Base-by-base conservation (phyloP, 1,140 invertebrate species). In the Ips nitidus region DNA sequence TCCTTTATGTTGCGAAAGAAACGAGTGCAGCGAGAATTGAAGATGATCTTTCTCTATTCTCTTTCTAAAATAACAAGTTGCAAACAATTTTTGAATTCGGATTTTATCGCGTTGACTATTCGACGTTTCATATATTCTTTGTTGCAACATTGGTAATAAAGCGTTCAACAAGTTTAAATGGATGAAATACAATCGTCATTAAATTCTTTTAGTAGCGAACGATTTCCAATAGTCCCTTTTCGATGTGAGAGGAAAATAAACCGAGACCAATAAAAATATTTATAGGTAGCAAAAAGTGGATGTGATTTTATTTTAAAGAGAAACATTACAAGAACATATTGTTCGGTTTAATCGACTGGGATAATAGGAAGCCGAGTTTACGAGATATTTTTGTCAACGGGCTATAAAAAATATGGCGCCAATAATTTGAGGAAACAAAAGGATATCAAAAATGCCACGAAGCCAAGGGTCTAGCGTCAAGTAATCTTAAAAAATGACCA, bases 401-500 rank as follows among this genome's bases (percentile, higher is more conserved):
- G 22, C 52, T 8, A 69, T 62, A 63, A 70, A 70, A 69, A 69
- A 70, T 56, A 70, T 70, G 41, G 68, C 68, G 41, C 38, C 68
- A 60, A 70, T 70, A 70, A 70, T 70, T 63, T 70, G 52, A 62
- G 59, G 60, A 62, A 64, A 70, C 68, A 70, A 64, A 70, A 63
- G 60, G 68, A 70, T 70, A 70, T 70, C 68, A 70, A 64, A 70
- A 70, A 70, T 64, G 68, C 53, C 68, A 70, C 60, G 68, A 64
- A 70, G 43, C 60, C 60, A 64, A 70, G 68, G 68, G 60, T 64
- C 60, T 63, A 70, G 60, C 68, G 60, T 64, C 60, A 70, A 63
- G 58, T 70, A 70, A 70, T 70, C 68, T 70, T 70, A 70, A 70
- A 69, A 70, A 70, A 70, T 70, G 68, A 70, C 68, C 68, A 70